Conservation (phyloP, 2,888 invertebrate species). For the Pandemis cinnamomeana region DNA sequence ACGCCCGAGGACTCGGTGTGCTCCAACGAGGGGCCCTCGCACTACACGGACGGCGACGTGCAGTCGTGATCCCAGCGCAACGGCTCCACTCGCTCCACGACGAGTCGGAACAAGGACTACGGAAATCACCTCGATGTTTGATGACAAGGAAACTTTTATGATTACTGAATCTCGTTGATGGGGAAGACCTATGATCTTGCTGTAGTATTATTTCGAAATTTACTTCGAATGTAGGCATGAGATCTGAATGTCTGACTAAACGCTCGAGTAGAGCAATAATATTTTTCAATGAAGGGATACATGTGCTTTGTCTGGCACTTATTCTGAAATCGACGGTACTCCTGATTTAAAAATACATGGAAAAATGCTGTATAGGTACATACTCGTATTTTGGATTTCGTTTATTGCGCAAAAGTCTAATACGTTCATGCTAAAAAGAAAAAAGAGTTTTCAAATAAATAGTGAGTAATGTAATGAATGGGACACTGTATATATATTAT, state of each 20-base stretch:
- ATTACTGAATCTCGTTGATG: neutral
- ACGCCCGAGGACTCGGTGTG: constrained; percentile 97
- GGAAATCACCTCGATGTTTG: constrained; percentile 31
- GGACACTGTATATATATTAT: neutral
- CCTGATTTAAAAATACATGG: neutral
- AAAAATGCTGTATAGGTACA: no score
- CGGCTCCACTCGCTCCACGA: constrained; percentile 31
- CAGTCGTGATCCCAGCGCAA: constrained; percentile 65
- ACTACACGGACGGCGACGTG: constrained; percentile 85
- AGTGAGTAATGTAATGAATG: neutral
- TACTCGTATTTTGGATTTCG: no score
- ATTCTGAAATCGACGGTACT: neutral
- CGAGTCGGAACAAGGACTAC: constrained; percentile 13
- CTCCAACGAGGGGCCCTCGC: constrained; percentile 93
- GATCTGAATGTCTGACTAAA: neutral
- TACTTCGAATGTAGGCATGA: neutral
- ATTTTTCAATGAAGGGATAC: neutral
- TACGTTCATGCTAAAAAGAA: neutral
- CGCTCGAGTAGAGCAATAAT: neutral
- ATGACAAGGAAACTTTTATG: neutral
- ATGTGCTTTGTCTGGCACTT: neutral
- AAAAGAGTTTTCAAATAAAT: neutral
- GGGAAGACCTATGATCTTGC: neutral
- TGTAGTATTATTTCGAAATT: neutral
- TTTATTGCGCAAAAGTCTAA: neutral